These are phyloP conservation scores for Platichthys flesus DNA, from an alignment of 2,113 vertebrate genomes.

Conservation along the genomic window DNA sequence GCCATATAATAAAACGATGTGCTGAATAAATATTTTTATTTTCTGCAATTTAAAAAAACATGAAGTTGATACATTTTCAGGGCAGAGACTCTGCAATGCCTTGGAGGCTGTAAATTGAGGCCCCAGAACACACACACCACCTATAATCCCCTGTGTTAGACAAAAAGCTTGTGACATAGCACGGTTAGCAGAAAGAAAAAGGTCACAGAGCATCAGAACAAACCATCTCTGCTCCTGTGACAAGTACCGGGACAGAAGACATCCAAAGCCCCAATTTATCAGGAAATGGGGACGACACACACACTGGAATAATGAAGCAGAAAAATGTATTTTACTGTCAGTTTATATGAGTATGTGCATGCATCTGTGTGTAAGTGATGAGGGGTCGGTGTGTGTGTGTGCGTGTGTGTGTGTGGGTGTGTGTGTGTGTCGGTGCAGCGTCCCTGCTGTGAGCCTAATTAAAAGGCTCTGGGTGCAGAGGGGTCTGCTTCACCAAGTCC, in stretches of 20 bases:
- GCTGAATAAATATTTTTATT: too few relatives aligned
- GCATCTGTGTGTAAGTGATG: slow-evolving; percentile 69
- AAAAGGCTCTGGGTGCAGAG: slow-evolving; percentile 87
- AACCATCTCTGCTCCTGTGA: slow-evolving; percentile 11
- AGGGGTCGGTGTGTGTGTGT: slow-evolving; percentile 54
- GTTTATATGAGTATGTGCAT: slow-evolving; percentile 27
- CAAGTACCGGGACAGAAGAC: slow-evolving; percentile 18
- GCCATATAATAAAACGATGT: neutral
- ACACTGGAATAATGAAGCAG: slow-evolving; percentile 61
- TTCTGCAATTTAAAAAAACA: too few relatives aligned
- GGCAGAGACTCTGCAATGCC: neutral
- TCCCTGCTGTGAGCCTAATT: slow-evolving; percentile 92
- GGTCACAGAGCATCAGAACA: slow-evolving; percentile 19
- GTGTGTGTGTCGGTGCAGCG: slow-evolving; percentile 57
- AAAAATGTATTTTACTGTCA: slow-evolving; percentile 54
- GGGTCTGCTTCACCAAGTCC: slow-evolving; percentile 52
- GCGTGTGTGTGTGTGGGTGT: too few relatives aligned
- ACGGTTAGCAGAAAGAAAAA: slow-evolving; percentile 18
- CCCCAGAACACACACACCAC: neutral
- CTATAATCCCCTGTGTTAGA: slow-evolving; percentile 44
- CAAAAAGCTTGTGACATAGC: slow-evolving; percentile 18
- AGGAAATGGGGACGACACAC: slow-evolving; percentile 35
- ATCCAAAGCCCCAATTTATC: slow-evolving; percentile 21
- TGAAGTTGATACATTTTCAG: neutral
- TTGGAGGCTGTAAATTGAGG: neutral